A percentile compares a stretch with the other conserved stretches of the same genome.
Evolutionary conservation across 2,113 vertebrate species (phyloP).

Genomic region (Willisornis vidua): DNA sequence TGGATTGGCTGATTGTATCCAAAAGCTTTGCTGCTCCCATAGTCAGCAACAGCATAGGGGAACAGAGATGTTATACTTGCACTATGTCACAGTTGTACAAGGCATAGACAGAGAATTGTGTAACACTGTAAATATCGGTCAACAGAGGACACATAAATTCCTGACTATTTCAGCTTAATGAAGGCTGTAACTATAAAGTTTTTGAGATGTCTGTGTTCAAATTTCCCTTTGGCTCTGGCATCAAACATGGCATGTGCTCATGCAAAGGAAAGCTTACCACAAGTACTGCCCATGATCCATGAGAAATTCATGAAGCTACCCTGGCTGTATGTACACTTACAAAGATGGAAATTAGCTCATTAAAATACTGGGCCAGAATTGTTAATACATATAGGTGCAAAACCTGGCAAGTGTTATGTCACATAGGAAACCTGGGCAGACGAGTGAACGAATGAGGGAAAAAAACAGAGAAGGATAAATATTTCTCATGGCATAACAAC

Average conservation of each 20-base stretch:
- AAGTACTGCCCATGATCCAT: neutral
- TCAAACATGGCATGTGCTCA: neutral
- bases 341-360: neutral
- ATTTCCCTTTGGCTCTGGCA: neutral
- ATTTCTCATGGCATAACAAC: conserved; percentile 49
- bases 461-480: conserved; percentile 24
- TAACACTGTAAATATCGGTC: neutral
- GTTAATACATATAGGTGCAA: neutral
- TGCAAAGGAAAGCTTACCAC: neutral
- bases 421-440: neutral
- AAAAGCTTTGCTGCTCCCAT: neutral
- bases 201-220: neutral
- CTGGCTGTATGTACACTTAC: neutral
- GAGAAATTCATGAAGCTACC: neutral
- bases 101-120: neutral
- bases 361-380: neutral
- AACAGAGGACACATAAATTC: neutral
- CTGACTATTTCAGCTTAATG: neutral
- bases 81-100: neutral
- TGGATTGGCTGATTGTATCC: neutral
- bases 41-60: neutral
- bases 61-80: neutral
- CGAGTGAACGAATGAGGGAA: neutral
- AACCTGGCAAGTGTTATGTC: neutral
- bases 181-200: neutral